Conservation (phyloP, 2,113 vertebrate genomes). For the Asarcornis scutulata region DNA sequence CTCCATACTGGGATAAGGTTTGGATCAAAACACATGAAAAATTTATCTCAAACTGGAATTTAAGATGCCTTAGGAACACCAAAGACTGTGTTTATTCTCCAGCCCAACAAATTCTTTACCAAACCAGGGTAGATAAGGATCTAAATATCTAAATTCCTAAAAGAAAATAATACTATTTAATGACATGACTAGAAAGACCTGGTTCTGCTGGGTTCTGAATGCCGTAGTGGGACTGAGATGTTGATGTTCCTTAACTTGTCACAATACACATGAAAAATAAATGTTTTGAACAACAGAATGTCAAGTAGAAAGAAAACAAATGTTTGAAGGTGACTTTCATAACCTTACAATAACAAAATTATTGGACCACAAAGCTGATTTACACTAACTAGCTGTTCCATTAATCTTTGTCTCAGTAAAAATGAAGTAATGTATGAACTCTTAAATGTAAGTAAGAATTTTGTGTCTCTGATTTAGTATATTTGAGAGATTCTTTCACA, state of each 20-base stretch:
- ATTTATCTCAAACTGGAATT: neutral
- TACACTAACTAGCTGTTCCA: neutral
- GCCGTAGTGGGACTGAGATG: too few relatives aligned
- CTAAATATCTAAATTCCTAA: neutral
- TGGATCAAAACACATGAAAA: neutral
- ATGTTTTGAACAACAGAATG: neutral
- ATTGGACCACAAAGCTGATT: neutral
- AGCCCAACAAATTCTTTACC: neutral
- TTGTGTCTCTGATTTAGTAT: slow-evolving; percentile 5
- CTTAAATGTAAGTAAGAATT: neutral
- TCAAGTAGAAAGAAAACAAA: neutral
- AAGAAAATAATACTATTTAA: neutral
- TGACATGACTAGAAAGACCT: neutral
- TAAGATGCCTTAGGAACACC: neutral
- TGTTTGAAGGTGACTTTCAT: neutral
- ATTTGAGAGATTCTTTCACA: neutral
- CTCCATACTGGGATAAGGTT: neutral
- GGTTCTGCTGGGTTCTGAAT: neutral
- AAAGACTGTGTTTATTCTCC: neutral
- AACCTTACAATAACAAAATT: neutral
- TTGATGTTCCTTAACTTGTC: neutral
- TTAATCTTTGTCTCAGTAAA: slow-evolving; percentile 1
- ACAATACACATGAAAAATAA: neutral
- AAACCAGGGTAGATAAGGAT: neutral
- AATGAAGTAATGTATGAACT: neutral